Percentiles rank a stretch among this genome's conserved stretches.
These are phyloP conservation scores for Drosophila orosa DNA, from an alignment of 1,140 invertebrate species.

Conservation along the genomic window DNA sequence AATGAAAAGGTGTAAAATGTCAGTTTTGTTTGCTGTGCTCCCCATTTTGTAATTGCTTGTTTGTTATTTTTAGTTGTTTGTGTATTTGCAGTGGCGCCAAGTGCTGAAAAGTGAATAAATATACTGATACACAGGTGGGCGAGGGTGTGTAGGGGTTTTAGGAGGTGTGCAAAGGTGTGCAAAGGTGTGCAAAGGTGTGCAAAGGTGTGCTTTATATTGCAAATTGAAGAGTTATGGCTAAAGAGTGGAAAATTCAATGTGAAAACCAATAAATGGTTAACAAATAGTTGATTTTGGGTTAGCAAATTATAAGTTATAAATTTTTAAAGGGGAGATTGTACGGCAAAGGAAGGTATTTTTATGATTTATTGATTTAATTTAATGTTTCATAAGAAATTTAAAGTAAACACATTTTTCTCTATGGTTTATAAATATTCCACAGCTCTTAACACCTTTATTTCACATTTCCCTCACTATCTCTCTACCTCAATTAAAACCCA, in stretches of 20 bases:
- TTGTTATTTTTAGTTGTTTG: constrained; percentile 26
- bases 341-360: background rate
- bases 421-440: background rate
- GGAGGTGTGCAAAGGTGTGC: background rate
- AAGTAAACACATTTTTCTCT: background rate
- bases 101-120: constrained; percentile 20
- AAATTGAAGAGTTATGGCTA: constrained; percentile 4
- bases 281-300: background rate
- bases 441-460: background rate
- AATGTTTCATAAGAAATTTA: background rate
- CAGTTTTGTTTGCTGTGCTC: constrained; percentile 71
- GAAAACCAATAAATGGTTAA: background rate
- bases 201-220: constrained; percentile 4
- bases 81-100: constrained; percentile 42
- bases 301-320: too few species aligned
- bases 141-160: constrained; percentile 1
- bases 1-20: constrained; percentile 82
- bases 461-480: background rate
- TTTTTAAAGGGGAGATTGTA: background rate
- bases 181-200: background rate
- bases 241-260: background rate
- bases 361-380: background rate
- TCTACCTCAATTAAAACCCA: background rate
- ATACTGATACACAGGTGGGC: background rate
- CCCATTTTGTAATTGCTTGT: constrained; percentile 72